Percentiles rank a stretch among this genome's conserved stretches.
phyloP scores from a whole-genome alignment of 23 tunicate species.

The Halocynthia aurantium region DNA sequence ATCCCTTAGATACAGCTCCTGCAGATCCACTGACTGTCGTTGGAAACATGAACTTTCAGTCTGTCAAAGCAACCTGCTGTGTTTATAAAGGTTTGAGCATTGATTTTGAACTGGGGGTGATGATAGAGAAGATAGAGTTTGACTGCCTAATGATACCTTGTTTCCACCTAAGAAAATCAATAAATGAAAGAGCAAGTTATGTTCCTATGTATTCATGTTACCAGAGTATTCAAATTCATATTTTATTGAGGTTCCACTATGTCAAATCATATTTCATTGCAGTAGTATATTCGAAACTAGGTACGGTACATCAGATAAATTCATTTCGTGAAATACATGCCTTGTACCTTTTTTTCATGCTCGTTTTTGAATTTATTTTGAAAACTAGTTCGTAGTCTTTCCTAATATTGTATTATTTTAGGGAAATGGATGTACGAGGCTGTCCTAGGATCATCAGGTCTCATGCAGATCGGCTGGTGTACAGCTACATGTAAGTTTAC shows the following conservation, averaged over 20 bases:
- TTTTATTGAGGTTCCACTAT: no score
- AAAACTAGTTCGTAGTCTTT: neutral
- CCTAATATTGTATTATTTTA: slow-evolving; percentile 12
- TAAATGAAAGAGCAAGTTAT: no score
- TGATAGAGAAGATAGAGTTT: no score
- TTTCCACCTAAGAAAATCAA: no score
- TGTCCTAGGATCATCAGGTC: slow-evolving; percentile 69
- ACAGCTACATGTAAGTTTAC: slow-evolving; percentile 63
- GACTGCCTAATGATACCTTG: no score
- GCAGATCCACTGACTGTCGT: slow-evolving; percentile 73
- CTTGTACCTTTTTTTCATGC: neutral
- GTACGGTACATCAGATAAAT: no score
- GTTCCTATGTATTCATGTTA: no score
- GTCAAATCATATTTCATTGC: no score
- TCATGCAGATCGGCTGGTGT: slow-evolving; percentile 96
- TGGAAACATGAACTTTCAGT: slow-evolving; percentile 89
- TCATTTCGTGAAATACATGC: neutral
- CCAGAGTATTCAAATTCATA: no score
- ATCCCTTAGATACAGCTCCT: slow-evolving; percentile 76
- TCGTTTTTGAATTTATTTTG: neutral
- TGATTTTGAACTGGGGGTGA: no score
- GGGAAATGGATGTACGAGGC: slow-evolving; percentile 96
- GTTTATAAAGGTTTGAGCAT: slow-evolving; percentile 71
- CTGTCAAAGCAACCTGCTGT: slow-evolving; percentile 82
- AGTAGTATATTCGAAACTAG: no score